A percentile compares a stretch with the other conserved stretches of the same genome.
These are phyloP conservation scores for Chrysochloris asiatica DNA, from an alignment of 2,113 vertebrate genomes.

Conservation along the genomic window DNA sequence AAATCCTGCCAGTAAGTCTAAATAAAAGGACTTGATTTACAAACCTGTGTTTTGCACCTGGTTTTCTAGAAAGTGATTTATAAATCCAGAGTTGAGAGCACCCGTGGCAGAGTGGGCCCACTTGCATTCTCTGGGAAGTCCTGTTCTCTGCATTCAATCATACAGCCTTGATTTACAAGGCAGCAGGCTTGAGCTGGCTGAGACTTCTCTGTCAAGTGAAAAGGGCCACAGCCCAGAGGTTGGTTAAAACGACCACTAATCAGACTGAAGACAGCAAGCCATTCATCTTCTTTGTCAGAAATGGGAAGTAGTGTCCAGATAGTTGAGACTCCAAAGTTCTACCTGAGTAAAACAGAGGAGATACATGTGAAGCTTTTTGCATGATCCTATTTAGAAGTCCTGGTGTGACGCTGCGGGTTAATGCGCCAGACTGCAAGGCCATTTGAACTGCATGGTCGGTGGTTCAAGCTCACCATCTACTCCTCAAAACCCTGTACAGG, in stretches of 20 bases:
- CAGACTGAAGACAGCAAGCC: conserved; percentile 79
- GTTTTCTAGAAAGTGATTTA: conserved; percentile 81
- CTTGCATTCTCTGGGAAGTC: conserved; percentile 69
- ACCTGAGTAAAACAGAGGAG: conserved; percentile 6
- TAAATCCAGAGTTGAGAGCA: conserved; percentile 78
- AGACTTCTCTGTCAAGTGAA: conserved; percentile 69
- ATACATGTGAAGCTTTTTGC: accelerated
- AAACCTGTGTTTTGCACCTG: conserved; percentile 81
- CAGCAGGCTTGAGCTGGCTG: conserved; percentile 49
- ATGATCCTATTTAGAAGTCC: no score
- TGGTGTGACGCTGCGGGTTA: no score
- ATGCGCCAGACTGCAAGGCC: no score
- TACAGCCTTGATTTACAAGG: conserved; percentile 80
- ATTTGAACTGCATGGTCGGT: no score
- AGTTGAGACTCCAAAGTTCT: conserved; percentile 69
- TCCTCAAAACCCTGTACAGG: no score
- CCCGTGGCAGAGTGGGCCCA: conserved; percentile 67
- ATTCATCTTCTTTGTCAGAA: conserved; percentile 79
- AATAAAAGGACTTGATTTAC: conserved; percentile 79
- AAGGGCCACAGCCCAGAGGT: conserved; percentile 70
- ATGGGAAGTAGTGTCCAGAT: conserved; percentile 76
- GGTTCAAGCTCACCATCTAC: no score
- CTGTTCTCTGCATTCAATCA: conserved; percentile 64
- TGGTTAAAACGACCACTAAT: conserved; percentile 77
- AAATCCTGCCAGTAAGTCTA: conserved; percentile 80